Conservation (phyloP, 2,888 invertebrate species). For the Cyaniris semiargus region DNA sequence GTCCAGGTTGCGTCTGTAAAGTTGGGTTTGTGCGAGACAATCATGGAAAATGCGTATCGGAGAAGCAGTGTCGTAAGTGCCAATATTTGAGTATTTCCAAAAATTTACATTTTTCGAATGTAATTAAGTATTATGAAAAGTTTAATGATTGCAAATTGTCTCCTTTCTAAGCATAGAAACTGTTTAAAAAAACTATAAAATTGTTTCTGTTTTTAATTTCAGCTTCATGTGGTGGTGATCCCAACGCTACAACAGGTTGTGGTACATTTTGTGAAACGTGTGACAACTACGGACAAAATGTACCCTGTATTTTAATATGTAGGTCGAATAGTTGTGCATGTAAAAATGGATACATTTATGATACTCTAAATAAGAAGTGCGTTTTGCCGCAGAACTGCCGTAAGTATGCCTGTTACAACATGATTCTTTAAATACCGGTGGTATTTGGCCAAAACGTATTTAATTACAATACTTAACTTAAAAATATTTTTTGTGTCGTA, state of each 20-base stretch:
- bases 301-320: conserved; percentile 33
- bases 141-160: too few species aligned
- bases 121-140: too few species aligned
- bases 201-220: too few species aligned
- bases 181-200: too few species aligned
- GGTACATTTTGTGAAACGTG: conserved; percentile 42
- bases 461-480: too few species aligned
- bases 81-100: background rate
- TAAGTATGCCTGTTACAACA: background rate
- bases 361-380: conserved; percentile 18
- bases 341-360: conserved; percentile 24
- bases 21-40: conserved; percentile 28
- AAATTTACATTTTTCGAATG: too few species aligned
- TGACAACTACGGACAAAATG: conserved; percentile 40
- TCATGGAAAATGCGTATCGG: conserved; percentile 7
- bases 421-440: too few species aligned
- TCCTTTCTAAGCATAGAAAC: too few species aligned
- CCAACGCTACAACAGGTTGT: conserved; percentile 45
- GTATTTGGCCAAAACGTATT: background rate
- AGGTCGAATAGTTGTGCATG: conserved; percentile 14
- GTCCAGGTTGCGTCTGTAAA: conserved; percentile 25
- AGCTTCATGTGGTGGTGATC: conserved; percentile 47
- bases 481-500: background rate
- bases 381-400: conserved; percentile 18
- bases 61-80: conserved; percentile 25